Evolutionary conservation across 2,797 vertebrate genomes (phyloP), one percentile per base, ranked within the genome.

Genomic region (Enteromius afrohamiltoni): DNA sequence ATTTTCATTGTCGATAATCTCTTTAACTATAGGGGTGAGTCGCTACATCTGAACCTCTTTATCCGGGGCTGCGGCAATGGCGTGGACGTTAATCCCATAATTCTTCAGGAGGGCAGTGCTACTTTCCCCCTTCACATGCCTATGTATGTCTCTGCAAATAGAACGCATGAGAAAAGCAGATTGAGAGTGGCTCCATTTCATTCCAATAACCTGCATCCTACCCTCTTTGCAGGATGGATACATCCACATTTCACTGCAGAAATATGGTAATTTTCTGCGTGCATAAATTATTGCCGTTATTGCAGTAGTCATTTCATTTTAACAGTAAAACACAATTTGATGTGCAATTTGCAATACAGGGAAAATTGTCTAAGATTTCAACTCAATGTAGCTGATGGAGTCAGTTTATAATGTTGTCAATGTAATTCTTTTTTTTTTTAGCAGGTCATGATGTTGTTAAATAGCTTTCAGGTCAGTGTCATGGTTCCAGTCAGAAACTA

Each of bases 1-100:
- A 94, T 94, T 93, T 91, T 93, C 91, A 92, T 92, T 93, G 89
- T 90, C 91, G 79, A 91, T 96, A 95, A 97, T 96, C 95, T 96
- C 90, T 95, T 97, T 96, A 96, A 90, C 83, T 84, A 76, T 81
- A 88, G 80, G 87, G 90, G 88, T 89, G 87, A 95, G 91, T 90
- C 83, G 86, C 91, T 92, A 90, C 88, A 93, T 91, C 91, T 92
- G 91, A 90, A 92, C 92, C 84, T 92, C 88, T 88, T 86, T 86
- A 86, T 86, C 89, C 86, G 81, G 84, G 86, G 88, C 88, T 87
- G 84, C 88, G 83, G 90, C 89, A 94, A 92, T 88, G 85, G 91
- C 87, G 74, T 75, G 58, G 69, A 55, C 79, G 88, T 84, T 94
- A 94, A 96, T 96, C 93, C 90, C 85, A 93, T 93, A 90, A 92